These are phyloP conservation scores for Vireo griseus DNA, from an alignment of 2,797 vertebrate genomes.

Conservation along the genomic window DNA sequence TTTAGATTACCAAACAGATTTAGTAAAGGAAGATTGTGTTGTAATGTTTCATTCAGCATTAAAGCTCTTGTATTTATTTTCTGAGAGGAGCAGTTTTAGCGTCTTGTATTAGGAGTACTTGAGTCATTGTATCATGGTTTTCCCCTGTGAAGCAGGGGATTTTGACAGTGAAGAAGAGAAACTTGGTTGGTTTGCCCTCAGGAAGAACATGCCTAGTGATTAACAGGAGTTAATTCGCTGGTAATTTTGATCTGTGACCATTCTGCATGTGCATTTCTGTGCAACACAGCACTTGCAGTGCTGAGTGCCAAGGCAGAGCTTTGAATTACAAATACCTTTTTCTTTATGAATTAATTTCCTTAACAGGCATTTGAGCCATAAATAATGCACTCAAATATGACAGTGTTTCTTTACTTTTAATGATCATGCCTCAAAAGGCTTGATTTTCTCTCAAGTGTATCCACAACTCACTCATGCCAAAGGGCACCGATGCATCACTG, in stretches of 20 bases:
- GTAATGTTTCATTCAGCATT: background rate
- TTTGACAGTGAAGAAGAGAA: constrained; percentile 28
- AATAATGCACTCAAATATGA: background rate
- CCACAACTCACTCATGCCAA: accelerated
- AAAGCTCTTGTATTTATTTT: background rate
- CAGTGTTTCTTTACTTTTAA: background rate
- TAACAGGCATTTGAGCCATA: background rate
- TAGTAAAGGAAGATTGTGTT: background rate
- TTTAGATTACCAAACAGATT: background rate
- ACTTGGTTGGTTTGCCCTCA: background rate
- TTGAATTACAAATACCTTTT: background rate
- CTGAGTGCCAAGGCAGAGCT: background rate
- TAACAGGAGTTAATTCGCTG: constrained; percentile 6
- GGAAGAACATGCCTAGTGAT: background rate
- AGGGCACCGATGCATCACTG: accelerated
- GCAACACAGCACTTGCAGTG: accelerated
- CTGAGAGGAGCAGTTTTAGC: background rate
- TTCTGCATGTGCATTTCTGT: background rate
- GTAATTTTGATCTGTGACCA: background rate
- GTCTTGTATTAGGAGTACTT: background rate
- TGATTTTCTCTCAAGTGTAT: background rate
- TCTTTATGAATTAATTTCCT: background rate
- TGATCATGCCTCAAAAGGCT: background rate
- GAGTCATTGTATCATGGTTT: background rate
- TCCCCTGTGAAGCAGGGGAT: background rate